These are phyloP conservation scores for Grus americana DNA, from an alignment of 2,113 vertebrate genomes.

Conservation along the genomic window DNA sequence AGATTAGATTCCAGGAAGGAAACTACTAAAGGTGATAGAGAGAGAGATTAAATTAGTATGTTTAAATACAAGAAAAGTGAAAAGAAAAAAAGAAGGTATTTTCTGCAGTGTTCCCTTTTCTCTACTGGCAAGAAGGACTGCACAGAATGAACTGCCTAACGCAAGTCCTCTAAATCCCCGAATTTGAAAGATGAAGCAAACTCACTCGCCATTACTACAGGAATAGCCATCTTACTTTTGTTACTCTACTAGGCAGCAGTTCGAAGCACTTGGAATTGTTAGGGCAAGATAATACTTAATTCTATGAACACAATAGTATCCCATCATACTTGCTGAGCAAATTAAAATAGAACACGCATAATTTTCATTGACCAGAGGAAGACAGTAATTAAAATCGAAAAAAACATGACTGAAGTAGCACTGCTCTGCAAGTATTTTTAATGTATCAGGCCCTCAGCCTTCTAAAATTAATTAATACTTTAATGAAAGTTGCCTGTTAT, in stretches of 20 bases:
- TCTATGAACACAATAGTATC: background rate
- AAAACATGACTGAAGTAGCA: background rate
- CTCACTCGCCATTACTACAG: background rate
- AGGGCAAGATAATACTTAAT: background rate
- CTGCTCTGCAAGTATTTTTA: conserved; percentile 42
- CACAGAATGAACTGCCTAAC: background rate
- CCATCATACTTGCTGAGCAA: background rate
- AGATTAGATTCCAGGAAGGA: background rate
- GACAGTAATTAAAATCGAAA: conserved; percentile 51
- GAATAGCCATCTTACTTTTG: background rate
- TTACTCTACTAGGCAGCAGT: background rate
- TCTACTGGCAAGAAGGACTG: background rate
- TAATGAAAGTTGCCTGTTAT: conserved; percentile 71
- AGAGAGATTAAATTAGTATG: background rate
- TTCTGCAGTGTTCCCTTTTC: background rate
- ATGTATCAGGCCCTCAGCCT: conserved; percentile 28
- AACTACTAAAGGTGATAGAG: background rate
- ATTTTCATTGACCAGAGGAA: conserved; percentile 24
- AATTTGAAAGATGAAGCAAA: background rate
- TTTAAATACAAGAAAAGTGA: background rate
- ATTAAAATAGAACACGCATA: conserved; percentile 28
- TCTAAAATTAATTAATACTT: conserved; percentile 73
- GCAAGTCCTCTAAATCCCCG: background rate
- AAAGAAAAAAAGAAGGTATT: background rate
- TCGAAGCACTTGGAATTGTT: background rate